Evolutionary conservation across 2,113 vertebrate genomes (phyloP).

Genomic region (Oncorhynchus kisutch): DNA sequence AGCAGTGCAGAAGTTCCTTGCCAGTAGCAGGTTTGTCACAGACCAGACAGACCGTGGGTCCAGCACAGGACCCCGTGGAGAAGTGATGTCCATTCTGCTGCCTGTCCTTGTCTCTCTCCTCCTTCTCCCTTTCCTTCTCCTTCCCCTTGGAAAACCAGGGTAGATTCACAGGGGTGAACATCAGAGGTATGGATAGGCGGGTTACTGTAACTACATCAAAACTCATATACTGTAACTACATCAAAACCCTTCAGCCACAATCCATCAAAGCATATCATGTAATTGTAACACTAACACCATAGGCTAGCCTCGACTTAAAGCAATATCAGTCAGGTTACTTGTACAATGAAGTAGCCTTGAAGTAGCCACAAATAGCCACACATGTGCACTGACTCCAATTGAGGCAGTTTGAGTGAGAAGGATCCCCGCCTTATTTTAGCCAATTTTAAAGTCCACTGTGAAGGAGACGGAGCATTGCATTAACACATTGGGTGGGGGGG

Average conservation of each 20-base stretch:
- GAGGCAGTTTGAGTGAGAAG: not conserved
- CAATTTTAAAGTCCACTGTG: not conserved
- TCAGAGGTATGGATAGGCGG: not conserved
- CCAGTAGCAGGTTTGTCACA: slow-evolving; percentile 86
- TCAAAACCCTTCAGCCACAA: too few relatives aligned
- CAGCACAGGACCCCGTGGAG: slow-evolving; percentile 76
- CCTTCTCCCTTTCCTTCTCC: slow-evolving; percentile 86
- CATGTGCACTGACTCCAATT: not conserved
- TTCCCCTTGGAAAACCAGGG: slow-evolving; percentile 79
- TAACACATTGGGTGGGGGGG: slow-evolving; percentile 4
- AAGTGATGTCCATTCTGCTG: slow-evolving; percentile 81
- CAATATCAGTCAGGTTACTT: not conserved
- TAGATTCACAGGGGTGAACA: slow-evolving; percentile 37
- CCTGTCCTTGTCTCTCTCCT: slow-evolving; percentile 79
- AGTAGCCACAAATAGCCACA: too few relatives aligned
- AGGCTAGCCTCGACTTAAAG: not conserved
- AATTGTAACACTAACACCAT: too few relatives aligned
- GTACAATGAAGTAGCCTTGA: not conserved
- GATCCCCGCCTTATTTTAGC: not conserved
- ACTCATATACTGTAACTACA: not conserved
- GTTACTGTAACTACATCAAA: too few relatives aligned
- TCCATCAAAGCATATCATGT: too few relatives aligned
- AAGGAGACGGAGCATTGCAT: slow-evolving; percentile 1
- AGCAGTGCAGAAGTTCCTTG: slow-evolving; percentile 88
- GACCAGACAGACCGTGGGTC: slow-evolving; percentile 79